These are phyloP conservation scores for Sorex araneus DNA, from an alignment of 2,113 vertebrate species.

Conservation along the genomic window DNA sequence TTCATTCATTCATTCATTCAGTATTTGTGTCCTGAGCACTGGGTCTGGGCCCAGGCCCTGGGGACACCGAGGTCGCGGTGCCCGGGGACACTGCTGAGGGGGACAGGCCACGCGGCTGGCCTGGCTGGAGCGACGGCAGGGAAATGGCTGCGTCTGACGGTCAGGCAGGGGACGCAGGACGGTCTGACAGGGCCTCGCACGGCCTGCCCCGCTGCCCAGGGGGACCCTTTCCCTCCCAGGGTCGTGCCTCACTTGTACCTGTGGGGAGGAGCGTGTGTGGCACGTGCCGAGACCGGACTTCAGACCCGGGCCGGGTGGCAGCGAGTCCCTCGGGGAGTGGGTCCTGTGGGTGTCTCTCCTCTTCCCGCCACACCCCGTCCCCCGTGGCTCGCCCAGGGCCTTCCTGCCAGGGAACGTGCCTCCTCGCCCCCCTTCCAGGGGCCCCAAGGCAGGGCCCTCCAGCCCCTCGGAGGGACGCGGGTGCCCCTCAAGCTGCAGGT, in stretches of 20 bases:
- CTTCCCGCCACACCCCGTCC: too few species aligned
- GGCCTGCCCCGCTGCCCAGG: too few species aligned
- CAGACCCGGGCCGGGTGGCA: neutral
- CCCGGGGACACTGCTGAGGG: too few species aligned
- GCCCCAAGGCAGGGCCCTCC: neutral
- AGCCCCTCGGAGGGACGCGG: too few species aligned
- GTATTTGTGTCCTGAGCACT: neutral
- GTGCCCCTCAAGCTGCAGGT: conserved; percentile 59
- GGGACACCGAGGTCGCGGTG: neutral
- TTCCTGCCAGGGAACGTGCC: neutral
- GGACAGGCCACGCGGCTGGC: too few species aligned
- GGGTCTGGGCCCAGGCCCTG: neutral
- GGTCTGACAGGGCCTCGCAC: too few species aligned
- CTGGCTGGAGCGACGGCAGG: too few species aligned
- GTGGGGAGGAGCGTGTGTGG: neutral
- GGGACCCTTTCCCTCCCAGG: too few species aligned
- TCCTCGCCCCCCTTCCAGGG: neutral
- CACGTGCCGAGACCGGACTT: neutral
- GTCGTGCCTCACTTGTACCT: too few species aligned
- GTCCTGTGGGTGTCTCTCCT: too few species aligned
- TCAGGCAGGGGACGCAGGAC: too few species aligned
- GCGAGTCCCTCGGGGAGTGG: neutral
- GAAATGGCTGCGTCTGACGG: too few species aligned
- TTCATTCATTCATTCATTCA: conserved; percentile 38
- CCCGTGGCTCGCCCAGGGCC: neutral